These are phyloP conservation scores for Alca torda DNA, from an alignment of 2,797 vertebrate species.

Conservation along the genomic window DNA sequence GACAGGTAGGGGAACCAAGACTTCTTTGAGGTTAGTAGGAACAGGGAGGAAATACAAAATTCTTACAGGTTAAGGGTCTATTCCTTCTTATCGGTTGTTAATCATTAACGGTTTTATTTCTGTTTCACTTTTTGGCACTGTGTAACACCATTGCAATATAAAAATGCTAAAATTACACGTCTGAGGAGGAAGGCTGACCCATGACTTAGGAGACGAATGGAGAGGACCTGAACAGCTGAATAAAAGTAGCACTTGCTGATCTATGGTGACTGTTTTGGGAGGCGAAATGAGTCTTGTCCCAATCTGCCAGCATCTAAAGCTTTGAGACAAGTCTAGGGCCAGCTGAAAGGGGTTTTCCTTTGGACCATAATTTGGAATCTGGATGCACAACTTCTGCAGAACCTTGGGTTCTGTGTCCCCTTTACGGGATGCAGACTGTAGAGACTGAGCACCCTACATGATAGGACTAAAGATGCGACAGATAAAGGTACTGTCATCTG, in stretches of 20 bases:
- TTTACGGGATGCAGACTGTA: neutral
- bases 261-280: neutral
- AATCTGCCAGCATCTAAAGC: neutral
- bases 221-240: neutral
- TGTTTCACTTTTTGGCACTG: neutral
- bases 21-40: neutral
- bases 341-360: neutral
- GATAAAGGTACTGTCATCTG: neutral
- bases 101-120: neutral
- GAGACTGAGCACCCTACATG: neutral
- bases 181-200: neutral
- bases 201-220: neutral
- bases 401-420: neutral
- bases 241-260: neutral
- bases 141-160: accelerated
- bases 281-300: neutral
- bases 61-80: neutral
- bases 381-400: neutral
- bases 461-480: neutral
- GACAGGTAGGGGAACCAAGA: neutral
- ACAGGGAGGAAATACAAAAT: neutral
- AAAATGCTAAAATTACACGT: neutral
- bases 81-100: neutral
- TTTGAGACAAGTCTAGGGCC: neutral
- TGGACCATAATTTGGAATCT: neutral